Conservation (phyloP, 2,797 vertebrate species). For the Sarcoramphus papa region DNA sequence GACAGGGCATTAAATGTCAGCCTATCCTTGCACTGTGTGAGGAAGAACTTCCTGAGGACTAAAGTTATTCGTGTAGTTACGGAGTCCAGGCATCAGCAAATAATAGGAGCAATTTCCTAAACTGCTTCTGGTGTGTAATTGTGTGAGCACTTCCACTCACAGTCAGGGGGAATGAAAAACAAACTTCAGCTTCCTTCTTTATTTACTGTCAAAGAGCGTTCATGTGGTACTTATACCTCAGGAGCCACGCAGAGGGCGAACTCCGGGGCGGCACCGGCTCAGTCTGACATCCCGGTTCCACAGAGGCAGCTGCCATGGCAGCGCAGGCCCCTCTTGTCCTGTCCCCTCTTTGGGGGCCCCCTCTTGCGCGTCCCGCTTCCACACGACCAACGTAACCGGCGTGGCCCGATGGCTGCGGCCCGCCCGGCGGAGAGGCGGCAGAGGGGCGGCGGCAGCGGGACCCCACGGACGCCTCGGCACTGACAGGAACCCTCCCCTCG, state of each 20-base stretch:
- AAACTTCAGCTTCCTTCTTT: rapidly evolving
- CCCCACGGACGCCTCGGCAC: too few relatives aligned
- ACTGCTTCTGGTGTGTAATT: rapidly evolving
- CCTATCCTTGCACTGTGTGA: rapidly evolving
- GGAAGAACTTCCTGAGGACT: not conserved
- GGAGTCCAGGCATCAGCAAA: not conserved
- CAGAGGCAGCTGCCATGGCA: not conserved
- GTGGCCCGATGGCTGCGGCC: not conserved
- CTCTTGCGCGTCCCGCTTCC: not conserved
- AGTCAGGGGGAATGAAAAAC: rapidly evolving
- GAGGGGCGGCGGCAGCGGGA: too few relatives aligned
- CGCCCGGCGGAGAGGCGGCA: rapidly evolving
- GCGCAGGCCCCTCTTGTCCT: too few relatives aligned
- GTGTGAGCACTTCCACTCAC: rapidly evolving
- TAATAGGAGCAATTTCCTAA: not conserved
- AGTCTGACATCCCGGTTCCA: rapidly evolving
- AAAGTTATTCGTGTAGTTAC: rapidly evolving
- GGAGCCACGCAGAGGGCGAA: rapidly evolving
- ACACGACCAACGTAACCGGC: too few relatives aligned
- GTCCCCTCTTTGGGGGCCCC: not conserved
- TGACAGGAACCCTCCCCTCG: too few relatives aligned
- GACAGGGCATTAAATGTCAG: rapidly evolving
- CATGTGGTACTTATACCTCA: rapidly evolving
- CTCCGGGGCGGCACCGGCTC: rapidly evolving
- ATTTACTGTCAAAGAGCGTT: rapidly evolving